Evolutionary conservation across 2,113 vertebrate species (phyloP).

Genomic region (Balaeniceps rex): DNA sequence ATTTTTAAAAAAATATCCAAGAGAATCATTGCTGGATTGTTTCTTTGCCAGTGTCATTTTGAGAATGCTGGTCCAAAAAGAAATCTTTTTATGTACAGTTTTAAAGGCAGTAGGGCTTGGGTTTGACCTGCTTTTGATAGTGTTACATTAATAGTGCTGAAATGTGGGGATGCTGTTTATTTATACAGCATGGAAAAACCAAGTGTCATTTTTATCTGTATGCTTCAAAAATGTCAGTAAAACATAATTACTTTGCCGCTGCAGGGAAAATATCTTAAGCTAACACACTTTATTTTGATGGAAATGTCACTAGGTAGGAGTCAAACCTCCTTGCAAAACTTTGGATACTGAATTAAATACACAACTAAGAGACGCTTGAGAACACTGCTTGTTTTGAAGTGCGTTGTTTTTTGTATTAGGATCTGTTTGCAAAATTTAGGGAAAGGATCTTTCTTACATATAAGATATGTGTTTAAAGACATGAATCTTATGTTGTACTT

Average conservation of each 20-base stretch:
- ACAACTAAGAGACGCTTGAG: not conserved
- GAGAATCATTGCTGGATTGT: not conserved
- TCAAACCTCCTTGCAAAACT: not conserved
- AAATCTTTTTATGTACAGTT: not conserved
- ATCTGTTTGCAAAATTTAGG: not conserved
- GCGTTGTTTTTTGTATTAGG: not conserved
- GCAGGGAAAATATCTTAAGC: constrained; percentile 24
- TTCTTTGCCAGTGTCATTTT: not conserved
- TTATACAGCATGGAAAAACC: not conserved
- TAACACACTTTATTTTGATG: constrained; percentile 27
- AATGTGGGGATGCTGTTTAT: not conserved
- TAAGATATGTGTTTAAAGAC: not conserved
- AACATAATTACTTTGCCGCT: not conserved
- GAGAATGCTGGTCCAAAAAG: not conserved
- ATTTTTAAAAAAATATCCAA: not conserved
- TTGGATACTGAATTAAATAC: constrained; percentile 19
- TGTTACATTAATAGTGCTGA: not conserved
- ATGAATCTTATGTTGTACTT: not conserved
- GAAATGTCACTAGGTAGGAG: constrained; percentile 16
- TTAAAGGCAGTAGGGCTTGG: not conserved
- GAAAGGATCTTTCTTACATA: not conserved
- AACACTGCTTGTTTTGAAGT: not conserved
- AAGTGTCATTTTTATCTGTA: not conserved
- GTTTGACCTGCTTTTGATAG: not conserved
- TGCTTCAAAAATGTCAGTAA: constrained; percentile 16